Conservation (phyloP, 2,113 vertebrate species). For the Oreochromis spilurus region DNA sequence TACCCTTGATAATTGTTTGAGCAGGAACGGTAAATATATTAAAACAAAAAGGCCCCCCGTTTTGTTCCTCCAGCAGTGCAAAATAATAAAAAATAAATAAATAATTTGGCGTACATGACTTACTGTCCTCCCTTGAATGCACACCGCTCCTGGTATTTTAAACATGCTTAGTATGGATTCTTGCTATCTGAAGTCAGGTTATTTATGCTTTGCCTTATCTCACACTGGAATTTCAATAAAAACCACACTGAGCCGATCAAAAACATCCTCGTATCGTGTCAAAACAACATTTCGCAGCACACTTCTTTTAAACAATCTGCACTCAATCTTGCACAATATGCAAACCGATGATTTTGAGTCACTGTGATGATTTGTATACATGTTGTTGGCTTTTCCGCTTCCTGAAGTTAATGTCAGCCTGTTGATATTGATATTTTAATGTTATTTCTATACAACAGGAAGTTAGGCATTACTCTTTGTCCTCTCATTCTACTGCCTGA, state of each 20-base stretch:
- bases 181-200: background rate
- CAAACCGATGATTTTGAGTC: background rate
- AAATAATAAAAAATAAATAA: background rate
- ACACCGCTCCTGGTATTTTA: background rate
- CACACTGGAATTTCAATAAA: background rate
- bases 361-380: background rate
- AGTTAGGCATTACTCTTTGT: conserved; percentile 12
- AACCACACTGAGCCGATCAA: background rate
- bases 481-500: background rate
- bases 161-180: background rate
- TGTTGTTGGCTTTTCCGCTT: background rate
- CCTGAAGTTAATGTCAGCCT: background rate
- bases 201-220: background rate
- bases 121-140: background rate
- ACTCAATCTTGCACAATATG: background rate
- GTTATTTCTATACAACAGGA: conserved; percentile 7
- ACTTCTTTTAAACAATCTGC: background rate
- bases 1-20: background rate
- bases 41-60: rapidly evolving
- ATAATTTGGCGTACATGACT: background rate
- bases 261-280: background rate
- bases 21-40: background rate
- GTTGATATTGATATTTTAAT: background rate
- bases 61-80: background rate
- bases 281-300: background rate